phyloP scores from a whole-genome alignment of 1,140 invertebrate genomes.

The Centruroides sculpturatus region DNA sequence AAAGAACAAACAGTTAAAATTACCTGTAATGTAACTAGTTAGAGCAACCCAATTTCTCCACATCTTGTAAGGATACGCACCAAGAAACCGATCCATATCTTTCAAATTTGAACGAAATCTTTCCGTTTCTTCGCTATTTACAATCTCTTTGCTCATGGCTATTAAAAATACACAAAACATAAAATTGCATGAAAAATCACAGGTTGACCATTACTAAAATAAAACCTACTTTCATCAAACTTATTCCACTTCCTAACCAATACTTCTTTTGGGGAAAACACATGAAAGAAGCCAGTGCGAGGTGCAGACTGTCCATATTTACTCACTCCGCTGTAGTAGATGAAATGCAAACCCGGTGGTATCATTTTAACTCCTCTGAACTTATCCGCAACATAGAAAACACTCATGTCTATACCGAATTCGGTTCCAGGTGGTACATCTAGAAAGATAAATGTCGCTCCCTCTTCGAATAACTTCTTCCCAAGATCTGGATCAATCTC shows the following conservation, averaged over 20 bases:
- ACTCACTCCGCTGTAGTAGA: conserved; percentile 59
- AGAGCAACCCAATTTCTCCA: conserved; percentile 74
- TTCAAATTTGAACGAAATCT: conserved; percentile 27
- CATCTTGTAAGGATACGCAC: conserved; percentile 79
- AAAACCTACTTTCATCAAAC: conserved; percentile 27
- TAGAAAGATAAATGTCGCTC: conserved; percentile 49
- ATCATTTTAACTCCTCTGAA: conserved; percentile 98
- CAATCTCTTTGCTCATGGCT: not conserved
- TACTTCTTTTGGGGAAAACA: conserved; percentile 67
- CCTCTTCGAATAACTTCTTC: conserved; percentile 57
- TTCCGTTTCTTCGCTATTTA: conserved; percentile 25
- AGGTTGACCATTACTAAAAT: too few relatives aligned
- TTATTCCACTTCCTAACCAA: conserved; percentile 72
- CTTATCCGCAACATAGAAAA: conserved; percentile 78
- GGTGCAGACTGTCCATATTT: conserved; percentile 42
- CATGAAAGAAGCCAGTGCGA: conserved; percentile 78
- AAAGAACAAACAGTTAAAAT: not conserved
- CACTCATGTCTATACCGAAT: conserved; percentile 77
- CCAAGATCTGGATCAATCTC: conserved; percentile 66
- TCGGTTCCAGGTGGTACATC: conserved; percentile 33
- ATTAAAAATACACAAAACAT: too few relatives aligned
- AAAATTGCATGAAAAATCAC: too few relatives aligned
- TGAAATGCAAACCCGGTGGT: conserved; percentile 86
- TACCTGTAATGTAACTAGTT: conserved; percentile 53
- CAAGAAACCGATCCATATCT: conserved; percentile 60